Conservation (phyloP, 2,113 vertebrate species). For the Pavo muticus region DNA sequence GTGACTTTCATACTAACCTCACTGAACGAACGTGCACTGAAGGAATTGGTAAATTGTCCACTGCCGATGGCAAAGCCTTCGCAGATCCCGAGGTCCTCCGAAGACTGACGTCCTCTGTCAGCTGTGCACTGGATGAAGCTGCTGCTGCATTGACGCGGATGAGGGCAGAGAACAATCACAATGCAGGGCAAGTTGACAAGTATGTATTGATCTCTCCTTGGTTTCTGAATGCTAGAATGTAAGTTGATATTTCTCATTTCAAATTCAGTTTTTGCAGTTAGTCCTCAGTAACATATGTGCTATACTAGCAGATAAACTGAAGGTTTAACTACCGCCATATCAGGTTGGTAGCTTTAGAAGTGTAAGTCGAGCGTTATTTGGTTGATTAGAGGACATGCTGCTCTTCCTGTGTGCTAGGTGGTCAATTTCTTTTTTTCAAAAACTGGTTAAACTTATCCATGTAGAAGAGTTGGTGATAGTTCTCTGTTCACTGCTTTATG, state of each 20-base stretch:
- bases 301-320: background rate
- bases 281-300: background rate
- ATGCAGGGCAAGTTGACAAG: conserved; percentile 97
- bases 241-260: background rate
- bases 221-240: rapidly evolving
- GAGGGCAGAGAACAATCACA: conserved; percentile 97
- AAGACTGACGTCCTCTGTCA: conserved; percentile 97
- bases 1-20: conserved; percentile 74
- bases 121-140: conserved; percentile 97
- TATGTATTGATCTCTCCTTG: conserved; percentile 77
- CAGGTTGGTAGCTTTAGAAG: background rate
- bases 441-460: background rate
- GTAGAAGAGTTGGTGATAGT: background rate
- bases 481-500: background rate
- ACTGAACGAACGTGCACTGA: conserved; percentile 69
- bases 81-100: conserved; percentile 98
- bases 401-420: background rate
- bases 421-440: background rate
- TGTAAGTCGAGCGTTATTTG: background rate
- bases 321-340: background rate
- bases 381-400: background rate
- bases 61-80: conserved; percentile 99
- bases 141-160: conserved; percentile 96
- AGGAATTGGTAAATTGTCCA: conserved; percentile 99
- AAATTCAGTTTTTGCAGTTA: background rate